Percentiles rank a stretch among this genome's conserved stretches.
Evolutionary conservation across 2,113 vertebrate species (phyloP).

Genomic region (Tetrao urogallus): DNA sequence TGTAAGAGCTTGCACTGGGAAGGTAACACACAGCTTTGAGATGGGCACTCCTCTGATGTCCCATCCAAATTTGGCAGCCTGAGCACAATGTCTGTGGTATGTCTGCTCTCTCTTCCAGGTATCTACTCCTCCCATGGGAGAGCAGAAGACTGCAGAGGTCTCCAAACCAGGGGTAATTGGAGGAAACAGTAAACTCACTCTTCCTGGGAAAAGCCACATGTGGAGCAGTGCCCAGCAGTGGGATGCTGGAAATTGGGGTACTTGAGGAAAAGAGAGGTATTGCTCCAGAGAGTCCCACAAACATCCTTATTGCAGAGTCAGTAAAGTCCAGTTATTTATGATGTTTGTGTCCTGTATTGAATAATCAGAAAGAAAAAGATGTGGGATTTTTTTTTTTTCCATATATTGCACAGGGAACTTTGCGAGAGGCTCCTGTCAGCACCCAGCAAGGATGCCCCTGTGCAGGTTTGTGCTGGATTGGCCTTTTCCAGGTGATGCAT

Average conservation of each 20-base stretch:
- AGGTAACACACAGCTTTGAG: background rate
- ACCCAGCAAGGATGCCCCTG: background rate
- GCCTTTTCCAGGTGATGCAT: background rate
- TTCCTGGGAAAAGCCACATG: background rate
- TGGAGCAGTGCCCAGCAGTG: background rate
- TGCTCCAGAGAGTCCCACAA: background rate
- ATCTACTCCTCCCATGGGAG: background rate
- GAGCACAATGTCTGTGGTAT: background rate
- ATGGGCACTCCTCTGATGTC: background rate
- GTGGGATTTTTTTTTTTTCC: background rate
- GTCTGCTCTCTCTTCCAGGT: background rate
- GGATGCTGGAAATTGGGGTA: background rate
- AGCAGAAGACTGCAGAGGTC: background rate
- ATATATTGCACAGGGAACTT: background rate
- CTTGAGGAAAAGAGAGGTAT: background rate
- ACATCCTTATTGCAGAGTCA: background rate
- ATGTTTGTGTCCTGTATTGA: background rate
- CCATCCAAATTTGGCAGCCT: background rate
- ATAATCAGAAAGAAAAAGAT: background rate
- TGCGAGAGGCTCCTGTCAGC: fast-evolving
- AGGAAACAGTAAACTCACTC: background rate
- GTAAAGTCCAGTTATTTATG: background rate
- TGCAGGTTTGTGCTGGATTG: fast-evolving
- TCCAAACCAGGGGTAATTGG: background rate
- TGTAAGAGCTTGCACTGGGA: background rate